Conservation (phyloP, 2,797 vertebrate genomes). For the Bradypodion ventrale region DNA sequence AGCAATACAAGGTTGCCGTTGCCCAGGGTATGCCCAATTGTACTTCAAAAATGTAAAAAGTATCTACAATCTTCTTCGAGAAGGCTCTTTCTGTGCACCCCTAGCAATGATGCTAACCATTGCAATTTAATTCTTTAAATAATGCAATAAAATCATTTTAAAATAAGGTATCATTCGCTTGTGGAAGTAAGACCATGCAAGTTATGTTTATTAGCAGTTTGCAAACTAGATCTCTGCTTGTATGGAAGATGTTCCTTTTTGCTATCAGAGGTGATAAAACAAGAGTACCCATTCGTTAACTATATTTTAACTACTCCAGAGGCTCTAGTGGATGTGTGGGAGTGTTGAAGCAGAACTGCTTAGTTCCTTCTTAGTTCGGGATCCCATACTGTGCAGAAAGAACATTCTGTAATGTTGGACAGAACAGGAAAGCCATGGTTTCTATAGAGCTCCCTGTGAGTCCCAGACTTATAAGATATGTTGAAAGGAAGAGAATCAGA, state of each 20-base stretch:
- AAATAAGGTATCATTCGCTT: background rate
- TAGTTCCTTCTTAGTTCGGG: background rate
- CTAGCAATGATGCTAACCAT: accelerated
- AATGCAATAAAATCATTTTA: background rate
- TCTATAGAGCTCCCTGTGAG: background rate
- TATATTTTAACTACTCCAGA: background rate
- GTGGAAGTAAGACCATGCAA: background rate
- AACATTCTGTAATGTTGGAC: background rate
- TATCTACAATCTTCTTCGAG: too few species aligned
- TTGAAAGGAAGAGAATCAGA: background rate
- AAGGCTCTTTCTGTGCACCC: too few species aligned
- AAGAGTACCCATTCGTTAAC: background rate
- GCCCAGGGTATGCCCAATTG: too few species aligned
- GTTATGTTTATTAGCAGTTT: background rate
- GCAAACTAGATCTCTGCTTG: background rate
- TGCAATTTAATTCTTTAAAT: constrained; percentile 6
- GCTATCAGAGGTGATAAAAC: background rate
- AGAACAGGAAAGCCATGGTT: background rate
- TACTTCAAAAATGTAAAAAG: too few species aligned
- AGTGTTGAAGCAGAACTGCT: background rate
- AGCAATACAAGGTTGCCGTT: too few species aligned
- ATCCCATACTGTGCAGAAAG: background rate
- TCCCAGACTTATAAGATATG: background rate
- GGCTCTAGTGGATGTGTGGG: background rate
- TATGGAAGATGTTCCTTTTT: background rate